phyloP scores from a whole-genome alignment of 1,140 invertebrate species.

The Brachionus asplanchnoidis region DNA sequence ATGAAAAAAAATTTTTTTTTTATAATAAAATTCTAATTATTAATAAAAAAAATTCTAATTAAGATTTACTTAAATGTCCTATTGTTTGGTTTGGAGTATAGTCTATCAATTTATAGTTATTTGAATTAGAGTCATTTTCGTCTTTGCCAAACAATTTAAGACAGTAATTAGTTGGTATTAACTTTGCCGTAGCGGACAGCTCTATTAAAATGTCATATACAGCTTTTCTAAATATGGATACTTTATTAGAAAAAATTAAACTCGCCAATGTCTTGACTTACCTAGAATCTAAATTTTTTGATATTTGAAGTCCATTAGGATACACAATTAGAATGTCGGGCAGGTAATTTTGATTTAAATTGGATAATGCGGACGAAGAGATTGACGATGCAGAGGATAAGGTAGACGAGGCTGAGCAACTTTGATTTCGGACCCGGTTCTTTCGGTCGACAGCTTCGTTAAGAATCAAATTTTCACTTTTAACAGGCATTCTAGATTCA shows the following conservation, averaged over 20 bases:
- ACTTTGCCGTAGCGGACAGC: slow-evolving; percentile 24
- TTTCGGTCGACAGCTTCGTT: neutral
- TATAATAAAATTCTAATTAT: too few relatives aligned
- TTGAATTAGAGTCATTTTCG: neutral
- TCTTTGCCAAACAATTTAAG: slow-evolving; percentile 28
- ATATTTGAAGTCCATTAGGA: slow-evolving; percentile 32
- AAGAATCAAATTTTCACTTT: neutral
- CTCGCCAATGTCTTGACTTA: neutral
- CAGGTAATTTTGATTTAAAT: neutral
- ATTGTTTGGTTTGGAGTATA: slow-evolving; percentile 42
- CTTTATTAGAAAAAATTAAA: neutral
- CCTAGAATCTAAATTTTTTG: slow-evolving; percentile 20
- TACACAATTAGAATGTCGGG: slow-evolving; percentile 5
- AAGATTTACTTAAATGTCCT: slow-evolving; percentile 25
- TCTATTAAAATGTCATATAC: slow-evolving; percentile 39
- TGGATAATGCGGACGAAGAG: neutral
- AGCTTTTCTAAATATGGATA: slow-evolving; percentile 14
- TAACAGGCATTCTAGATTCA: neutral
- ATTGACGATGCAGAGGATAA: slow-evolving; percentile 20
- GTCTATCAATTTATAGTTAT: slow-evolving; percentile 26
- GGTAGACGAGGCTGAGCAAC: slow-evolving; percentile 27
- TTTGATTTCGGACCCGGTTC: neutral
- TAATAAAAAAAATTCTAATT: neutral
- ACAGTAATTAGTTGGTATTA: slow-evolving; percentile 41
- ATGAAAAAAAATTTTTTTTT: neutral